Evolutionary conservation across 2,888 invertebrate species (phyloP).

Genomic region (Prenolepis imparis): DNA sequence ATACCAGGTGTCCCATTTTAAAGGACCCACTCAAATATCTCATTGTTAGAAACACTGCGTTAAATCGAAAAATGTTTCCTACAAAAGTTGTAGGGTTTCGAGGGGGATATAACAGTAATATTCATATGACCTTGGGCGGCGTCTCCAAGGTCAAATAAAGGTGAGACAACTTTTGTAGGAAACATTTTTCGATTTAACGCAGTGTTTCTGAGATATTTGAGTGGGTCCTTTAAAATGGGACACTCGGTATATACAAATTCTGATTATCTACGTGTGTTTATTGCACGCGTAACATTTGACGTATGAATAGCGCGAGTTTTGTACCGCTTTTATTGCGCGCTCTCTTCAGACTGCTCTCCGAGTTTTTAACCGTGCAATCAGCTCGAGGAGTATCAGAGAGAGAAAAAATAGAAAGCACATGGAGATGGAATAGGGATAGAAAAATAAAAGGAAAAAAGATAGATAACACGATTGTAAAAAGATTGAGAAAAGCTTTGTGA

Average conservation of each 20-base stretch:
- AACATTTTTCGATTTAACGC: too few species aligned
- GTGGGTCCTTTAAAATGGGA: too few species aligned
- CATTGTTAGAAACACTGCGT: too few species aligned
- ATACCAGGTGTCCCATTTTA: too few species aligned
- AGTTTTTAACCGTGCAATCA: conserved; percentile 55
- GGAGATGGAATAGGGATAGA: conserved; percentile 2
- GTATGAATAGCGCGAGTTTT: background rate
- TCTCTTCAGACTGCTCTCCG: conserved; percentile 58
- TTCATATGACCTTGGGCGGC: too few species aligned
- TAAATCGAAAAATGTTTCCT: too few species aligned
- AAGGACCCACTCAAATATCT: too few species aligned
- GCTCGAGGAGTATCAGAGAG: conserved; percentile 44
- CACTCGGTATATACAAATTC: background rate
- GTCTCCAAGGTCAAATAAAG: too few species aligned
- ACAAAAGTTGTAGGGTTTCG: too few species aligned
- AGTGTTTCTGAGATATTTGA: too few species aligned
- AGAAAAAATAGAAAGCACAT: conserved; percentile 30
- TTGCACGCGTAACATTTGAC: background rate
- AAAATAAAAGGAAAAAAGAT: conserved; percentile 4
- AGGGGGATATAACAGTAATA: too few species aligned
- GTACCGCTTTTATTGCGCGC: conserved; percentile 26
- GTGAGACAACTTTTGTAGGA: too few species aligned
- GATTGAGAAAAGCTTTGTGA: background rate
- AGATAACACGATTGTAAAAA: background rate
- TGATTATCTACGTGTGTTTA: background rate